Percentiles rank a stretch among this genome's conserved stretches.
Evolutionary conservation across 2,113 vertebrate genomes (phyloP).

Genomic region (Prolemur simus): DNA sequence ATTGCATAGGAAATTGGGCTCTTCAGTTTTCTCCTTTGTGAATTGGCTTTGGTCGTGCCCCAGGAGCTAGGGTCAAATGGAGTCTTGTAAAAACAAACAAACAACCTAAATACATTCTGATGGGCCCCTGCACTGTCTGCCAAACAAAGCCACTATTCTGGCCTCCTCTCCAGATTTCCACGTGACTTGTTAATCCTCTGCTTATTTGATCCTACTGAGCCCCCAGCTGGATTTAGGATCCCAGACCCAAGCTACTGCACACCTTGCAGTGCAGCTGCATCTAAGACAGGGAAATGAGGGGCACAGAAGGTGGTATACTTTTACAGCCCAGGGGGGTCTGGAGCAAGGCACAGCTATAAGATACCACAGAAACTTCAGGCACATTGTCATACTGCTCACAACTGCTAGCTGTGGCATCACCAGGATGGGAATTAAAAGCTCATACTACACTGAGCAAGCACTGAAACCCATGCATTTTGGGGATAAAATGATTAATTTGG

Average conservation of each 20-base stretch:
- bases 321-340: neutral
- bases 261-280: too few relatives aligned
- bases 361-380: neutral
- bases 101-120: neutral
- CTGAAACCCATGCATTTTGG: neutral
- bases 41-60: neutral
- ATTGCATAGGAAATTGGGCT: neutral
- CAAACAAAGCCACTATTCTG: neutral
- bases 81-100: neutral
- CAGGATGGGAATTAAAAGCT: neutral
- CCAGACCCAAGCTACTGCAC: neutral
- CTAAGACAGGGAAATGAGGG: neutral
- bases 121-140: neutral
- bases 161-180: neutral
- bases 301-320: neutral
- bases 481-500: slow-evolving; percentile 10
- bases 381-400: neutral
- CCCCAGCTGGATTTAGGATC: neutral
- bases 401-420: neutral
- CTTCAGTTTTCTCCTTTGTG: neutral
- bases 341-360: neutral
- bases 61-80: neutral
- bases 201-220: neutral
- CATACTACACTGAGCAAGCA: neutral
- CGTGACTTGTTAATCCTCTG: neutral